Conservation (phyloP, 2,113 vertebrate species). For the Mastomys coucha region DNA sequence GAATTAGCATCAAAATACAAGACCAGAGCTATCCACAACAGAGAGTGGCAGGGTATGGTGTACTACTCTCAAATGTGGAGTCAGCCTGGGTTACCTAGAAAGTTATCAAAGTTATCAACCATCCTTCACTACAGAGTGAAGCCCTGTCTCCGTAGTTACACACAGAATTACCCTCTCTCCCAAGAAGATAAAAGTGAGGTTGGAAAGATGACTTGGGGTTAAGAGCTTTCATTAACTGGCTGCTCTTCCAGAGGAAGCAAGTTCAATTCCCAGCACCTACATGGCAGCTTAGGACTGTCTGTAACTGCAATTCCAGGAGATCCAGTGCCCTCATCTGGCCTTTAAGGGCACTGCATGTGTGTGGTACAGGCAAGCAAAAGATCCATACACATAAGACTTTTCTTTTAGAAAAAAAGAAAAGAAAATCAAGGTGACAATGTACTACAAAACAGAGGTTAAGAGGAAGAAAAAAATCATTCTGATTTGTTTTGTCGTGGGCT, state of each 20-base stretch:
- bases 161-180: neutral
- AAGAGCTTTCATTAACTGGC: neutral
- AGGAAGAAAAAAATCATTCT: neutral
- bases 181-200: neutral
- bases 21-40: too few relatives aligned
- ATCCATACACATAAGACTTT: neutral
- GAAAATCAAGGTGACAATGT: neutral
- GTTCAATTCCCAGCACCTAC: neutral
- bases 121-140: neutral
- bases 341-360: neutral
- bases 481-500: neutral
- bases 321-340: neutral
- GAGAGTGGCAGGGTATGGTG: neutral
- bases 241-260: neutral
- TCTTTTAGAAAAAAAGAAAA: neutral
- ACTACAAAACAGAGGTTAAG: neutral
- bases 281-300: neutral
- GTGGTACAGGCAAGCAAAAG: too few relatives aligned
- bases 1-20: too few relatives aligned
- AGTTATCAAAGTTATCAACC: neutral
- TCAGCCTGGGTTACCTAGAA: neutral
- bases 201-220: neutral
- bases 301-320: neutral
- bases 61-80: too few relatives aligned
- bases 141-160: neutral